phyloP scores from a whole-genome alignment of 2,797 vertebrate species.

The Coregonus ussuriensis region DNA sequence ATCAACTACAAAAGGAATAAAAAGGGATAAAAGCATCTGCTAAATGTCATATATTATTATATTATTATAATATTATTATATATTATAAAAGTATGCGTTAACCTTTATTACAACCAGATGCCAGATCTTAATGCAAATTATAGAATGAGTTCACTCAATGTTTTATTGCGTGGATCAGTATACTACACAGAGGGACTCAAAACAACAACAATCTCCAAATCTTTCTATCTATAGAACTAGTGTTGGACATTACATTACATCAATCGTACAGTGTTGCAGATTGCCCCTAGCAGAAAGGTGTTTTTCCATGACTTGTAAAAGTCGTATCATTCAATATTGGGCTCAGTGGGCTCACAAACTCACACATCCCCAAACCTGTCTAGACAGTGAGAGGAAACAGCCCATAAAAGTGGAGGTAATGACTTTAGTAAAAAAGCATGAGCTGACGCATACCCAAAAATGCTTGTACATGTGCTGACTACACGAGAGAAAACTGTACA shows the following conservation, averaged over 20 bases:
- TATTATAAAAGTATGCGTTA: not conserved
- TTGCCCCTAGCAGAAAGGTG: not conserved
- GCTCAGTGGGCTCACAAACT: not conserved
- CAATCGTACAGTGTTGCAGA: not conserved
- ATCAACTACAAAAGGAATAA: slow-evolving; percentile 68
- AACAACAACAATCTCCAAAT: not conserved
- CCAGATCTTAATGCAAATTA: slow-evolving; percentile 3
- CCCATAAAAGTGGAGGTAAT: not conserved
- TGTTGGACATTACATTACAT: not conserved
- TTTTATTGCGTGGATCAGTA: not conserved
- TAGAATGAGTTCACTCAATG: not conserved
- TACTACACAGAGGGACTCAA: not conserved
- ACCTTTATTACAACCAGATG: slow-evolving; percentile 35
- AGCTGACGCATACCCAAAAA: no score
- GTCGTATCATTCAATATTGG: not conserved
- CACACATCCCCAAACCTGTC: not conserved
- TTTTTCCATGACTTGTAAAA: not conserved
- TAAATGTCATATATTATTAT: no score
- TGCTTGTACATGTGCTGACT: no score
- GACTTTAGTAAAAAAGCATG: slow-evolving; percentile 29
- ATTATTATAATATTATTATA: no score
- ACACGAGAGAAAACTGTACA: no score
- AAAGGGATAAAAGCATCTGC: no score
- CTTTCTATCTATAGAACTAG: not conserved
- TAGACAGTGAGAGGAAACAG: not conserved